Evolutionary conservation across 2,797 vertebrate species (phyloP), one percentile per base, ranked within the genome.

Genomic region (Mormyrus hasselquistii): DNA sequence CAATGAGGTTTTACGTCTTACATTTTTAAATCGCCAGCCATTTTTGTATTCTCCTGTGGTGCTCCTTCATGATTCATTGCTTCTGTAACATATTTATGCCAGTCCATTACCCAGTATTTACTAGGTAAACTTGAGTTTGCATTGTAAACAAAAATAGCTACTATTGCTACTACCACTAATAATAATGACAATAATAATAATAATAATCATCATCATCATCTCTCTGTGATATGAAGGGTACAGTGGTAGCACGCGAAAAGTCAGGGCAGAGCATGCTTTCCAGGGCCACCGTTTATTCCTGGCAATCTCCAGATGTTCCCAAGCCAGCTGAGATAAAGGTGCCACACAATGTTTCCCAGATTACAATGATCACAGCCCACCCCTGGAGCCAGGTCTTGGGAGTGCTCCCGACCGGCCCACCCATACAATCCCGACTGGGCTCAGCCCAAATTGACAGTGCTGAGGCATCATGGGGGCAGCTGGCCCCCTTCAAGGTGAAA

Each of bases 71-170:
- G 88, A 90, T 90, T 87, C 87, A 89, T 87, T 73, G 53, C 25
- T n/a, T 65, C 22, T 41, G 44, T 79, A 87, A 88, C 90, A 89
- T 89, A 55, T 90, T 87, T 89, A 86, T 87, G 73, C 69, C 57
- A 73, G 83, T 65, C 55, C 85, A 69, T 88, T 84, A 87, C 69
- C 82, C 59, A 89, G 44, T 84, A 53, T 87, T 87, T 87, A 8
- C 73, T 84, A 55, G 76, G 90, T 47, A 87, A 82, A 55, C 57
- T 29, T 73, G 14, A 2, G 86, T 47, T 89, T 79, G 38, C 85
- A 59, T 82, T 90, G 82, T 90, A 86, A 53, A 83, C 41, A 82
- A 62, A 90, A 34, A 34, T 16, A 22, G 57, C 62, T 86, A 65
- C 50, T 85, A 57, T 10, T 86, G 55, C 89, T 84, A 87, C 79